Evolutionary conservation across 1,140 invertebrate species (phyloP).

Genomic region (Varroa destructor): DNA sequence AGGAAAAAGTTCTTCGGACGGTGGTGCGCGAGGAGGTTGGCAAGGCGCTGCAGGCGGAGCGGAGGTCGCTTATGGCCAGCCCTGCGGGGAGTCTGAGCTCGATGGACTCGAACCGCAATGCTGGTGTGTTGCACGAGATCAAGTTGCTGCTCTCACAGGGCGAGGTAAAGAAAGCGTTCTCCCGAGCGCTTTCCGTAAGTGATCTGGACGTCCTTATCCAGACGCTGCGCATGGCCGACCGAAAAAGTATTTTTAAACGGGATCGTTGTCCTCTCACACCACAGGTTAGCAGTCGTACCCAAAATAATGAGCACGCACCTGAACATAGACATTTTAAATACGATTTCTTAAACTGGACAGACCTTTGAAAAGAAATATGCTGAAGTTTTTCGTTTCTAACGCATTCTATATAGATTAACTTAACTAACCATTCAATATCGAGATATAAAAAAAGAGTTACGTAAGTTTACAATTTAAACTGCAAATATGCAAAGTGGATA

Average conservation of each 20-base stretch:
- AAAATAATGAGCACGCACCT: too few relatives aligned
- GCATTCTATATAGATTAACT: not conserved
- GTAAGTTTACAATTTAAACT: too few relatives aligned
- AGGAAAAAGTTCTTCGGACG: not conserved
- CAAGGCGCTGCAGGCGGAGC: conserved; percentile 12
- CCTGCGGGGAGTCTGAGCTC: conserved; percentile 24
- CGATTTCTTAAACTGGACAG: too few relatives aligned
- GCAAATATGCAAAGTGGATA: too few relatives aligned
- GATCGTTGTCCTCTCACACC: conserved; percentile 22
- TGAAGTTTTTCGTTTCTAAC: not conserved
- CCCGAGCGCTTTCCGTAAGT: conserved; percentile 15
- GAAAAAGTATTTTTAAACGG: conserved; percentile 15
- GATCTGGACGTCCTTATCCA: conserved; percentile 25
- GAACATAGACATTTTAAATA: too few relatives aligned
- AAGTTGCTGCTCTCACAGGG: not conserved
- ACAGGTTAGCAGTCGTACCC: not conserved
- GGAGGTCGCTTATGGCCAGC: conserved; percentile 20
- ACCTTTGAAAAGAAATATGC: too few relatives aligned
- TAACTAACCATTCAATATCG: not conserved
- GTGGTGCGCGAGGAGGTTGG: conserved; percentile 11
- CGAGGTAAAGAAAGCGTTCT: conserved; percentile 9
- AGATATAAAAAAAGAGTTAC: not conserved
- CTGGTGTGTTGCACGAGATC: conserved; percentile 10
- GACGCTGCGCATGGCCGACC: conserved; percentile 15
- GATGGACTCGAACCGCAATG: conserved; percentile 23